A percentile compares a stretch with the other conserved stretches of the same genome.
Conservation (phyloP, 2,113 vertebrate genomes). For the Herpailurus yagouaroundi region DNA sequence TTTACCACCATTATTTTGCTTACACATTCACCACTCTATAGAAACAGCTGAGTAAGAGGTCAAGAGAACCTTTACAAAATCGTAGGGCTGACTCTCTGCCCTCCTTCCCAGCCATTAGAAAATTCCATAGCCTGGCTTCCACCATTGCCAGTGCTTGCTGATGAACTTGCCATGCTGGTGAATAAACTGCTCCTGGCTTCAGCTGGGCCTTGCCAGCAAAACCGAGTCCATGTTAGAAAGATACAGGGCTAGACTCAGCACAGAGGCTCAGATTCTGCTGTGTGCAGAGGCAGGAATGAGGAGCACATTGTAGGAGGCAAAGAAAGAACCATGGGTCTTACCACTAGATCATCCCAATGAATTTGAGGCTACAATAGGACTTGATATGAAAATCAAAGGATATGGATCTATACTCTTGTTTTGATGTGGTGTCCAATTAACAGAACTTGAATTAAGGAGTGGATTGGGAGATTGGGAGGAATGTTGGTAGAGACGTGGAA, state of each 20-base stretch:
- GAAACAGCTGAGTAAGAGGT: constrained; percentile 62
- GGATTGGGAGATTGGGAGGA: not conserved
- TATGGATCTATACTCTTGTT: not conserved
- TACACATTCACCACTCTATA: rapidly evolving
- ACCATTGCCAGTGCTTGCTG: not conserved
- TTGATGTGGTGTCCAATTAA: not conserved
- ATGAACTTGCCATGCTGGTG: not conserved
- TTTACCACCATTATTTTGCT: not conserved
- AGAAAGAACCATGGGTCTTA: not conserved
- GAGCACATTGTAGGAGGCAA: not conserved
- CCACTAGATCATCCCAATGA: not conserved
- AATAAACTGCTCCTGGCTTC: rapidly evolving
- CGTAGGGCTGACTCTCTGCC: not conserved
- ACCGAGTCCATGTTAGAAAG: rapidly evolving
- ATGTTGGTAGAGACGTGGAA: constrained; percentile 2
- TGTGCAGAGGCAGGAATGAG: rapidly evolving
- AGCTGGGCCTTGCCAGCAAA: not conserved
- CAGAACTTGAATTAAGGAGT: constrained; percentile 30
- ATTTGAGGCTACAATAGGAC: not conserved
- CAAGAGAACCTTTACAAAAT: constrained; percentile 5
- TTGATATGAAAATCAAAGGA: constrained; percentile 34
- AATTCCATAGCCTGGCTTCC: not conserved
- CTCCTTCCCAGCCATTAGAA: not conserved
- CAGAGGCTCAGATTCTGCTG: not conserved
- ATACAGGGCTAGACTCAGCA: not conserved